Conservation (phyloP, 2,113 vertebrate species). For the Poeciliopsis retropinna region DNA sequence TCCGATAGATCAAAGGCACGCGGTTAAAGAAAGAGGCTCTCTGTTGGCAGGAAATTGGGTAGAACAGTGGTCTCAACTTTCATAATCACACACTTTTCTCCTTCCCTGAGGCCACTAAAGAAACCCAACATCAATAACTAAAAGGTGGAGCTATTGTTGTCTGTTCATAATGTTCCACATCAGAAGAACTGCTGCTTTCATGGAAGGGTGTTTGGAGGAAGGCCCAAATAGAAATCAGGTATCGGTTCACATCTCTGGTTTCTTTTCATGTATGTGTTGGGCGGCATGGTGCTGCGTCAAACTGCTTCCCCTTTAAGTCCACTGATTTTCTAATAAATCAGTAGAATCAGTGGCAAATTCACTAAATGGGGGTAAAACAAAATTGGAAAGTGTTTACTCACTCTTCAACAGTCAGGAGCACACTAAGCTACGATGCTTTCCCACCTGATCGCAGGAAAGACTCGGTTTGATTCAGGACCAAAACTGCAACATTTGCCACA, state of each 20-base stretch:
- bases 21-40: slow-evolving; percentile 12
- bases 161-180: background rate
- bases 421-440: too few species aligned
- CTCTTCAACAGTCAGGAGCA: too few species aligned
- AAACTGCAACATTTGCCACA: too few species aligned
- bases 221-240: background rate
- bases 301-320: too few species aligned
- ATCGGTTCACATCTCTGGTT: background rate
- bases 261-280: too few species aligned
- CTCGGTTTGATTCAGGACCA: too few species aligned
- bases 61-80: slow-evolving; percentile 7
- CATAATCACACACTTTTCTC: slow-evolving; percentile 4
- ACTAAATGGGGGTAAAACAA: too few species aligned
- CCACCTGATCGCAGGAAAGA: too few species aligned
- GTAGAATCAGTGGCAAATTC: too few species aligned
- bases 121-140: background rate
- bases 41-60: background rate
- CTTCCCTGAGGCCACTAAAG: background rate
- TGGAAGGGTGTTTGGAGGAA: background rate
- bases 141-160: slow-evolving; percentile 2
- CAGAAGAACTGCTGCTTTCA: background rate
- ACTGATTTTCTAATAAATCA: too few species aligned
- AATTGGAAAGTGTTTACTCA: too few species aligned
- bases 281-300: too few species aligned
- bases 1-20: background rate